Evolutionary conservation across 92 coral and sea anemone species (phyloP), one percentile per base, ranked within the genome.

Genomic region (Phenganax subtilis): DNA sequence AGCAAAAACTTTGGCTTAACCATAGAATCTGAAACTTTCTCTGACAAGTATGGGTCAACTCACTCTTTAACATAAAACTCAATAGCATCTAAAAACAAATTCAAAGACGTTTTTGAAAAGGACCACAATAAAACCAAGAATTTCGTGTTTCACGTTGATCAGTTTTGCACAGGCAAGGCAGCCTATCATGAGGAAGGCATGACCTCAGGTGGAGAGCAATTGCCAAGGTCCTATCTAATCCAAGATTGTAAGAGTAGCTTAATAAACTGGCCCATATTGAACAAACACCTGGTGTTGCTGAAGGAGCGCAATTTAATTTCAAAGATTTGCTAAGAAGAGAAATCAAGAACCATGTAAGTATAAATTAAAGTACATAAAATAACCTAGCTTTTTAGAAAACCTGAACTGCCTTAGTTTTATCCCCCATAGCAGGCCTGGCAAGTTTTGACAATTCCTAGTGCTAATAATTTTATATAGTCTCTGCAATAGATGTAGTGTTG

Each of bases 101-200:
- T 54, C 64, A 54, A 54, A 63, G 80, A 75, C 55, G 64, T 75
- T 12, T 56, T 64, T 10, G 80, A 75, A 75, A 64, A 44, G 68
- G 81, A 58, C 28, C 11, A 56, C 25, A 56, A 56, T 56, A 76
- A 31, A 76, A 76, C 57, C 16, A 76, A 56, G 62, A 68, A 76
- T 57, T 30, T 76, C 68, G 57, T 76, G 81, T 30, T 76, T 53
- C 30, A 57, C 29, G 81, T 76, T 10, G 68, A 57, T 54, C 81
- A 76, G 54, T 76, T 76, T 56, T 76, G 81, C 55, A 76, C 57
- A 25, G 81, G 81, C 68, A 54, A 76, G 81, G 78, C 78, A 31
- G 76, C 76, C 9, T 37, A 71, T 53, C 56, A 53, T 55, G 44
- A 71, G 44, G 28, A 1, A 17, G 37, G 55, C 55, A 71, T 71